Base-by-base conservation (phyloP, 2,113 vertebrate genomes). In the Pterocles orientalis region DNA sequence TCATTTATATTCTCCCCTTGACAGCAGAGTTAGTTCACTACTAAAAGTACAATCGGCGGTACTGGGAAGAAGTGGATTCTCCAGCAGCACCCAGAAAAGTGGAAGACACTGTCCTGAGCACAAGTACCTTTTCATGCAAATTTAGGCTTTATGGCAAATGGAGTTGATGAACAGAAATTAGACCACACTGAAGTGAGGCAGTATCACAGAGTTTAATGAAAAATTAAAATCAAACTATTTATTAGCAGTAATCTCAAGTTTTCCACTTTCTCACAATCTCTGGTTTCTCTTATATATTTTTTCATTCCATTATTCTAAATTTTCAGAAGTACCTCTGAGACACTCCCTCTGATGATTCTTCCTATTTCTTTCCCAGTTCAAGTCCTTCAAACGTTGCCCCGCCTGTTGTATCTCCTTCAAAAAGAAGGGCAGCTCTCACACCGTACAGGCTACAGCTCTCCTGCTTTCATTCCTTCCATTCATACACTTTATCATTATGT, bases 401-500 rank as follows among this genome's bases (percentile, higher is more conserved):
- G 2, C 61, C 75, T 94, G 93, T 95, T 88, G 19, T 69, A 80
- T 80, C 75, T 73, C 90, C 62, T 86, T 93, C 90, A 92, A 75
- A 93, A 86, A 84, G 76, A 88, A 95, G 71, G 62, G 71, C 91
- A 93, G 24, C 71, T 90, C 86, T 90, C 92, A 73, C 68, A 86
- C 0, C 2, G 47, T 70, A 83, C 71, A 69, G 69, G 62, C 66
- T 82, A 82, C 50, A 65, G 85, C n/a, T 86, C 56, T 92, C 82
- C 60, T 5, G 15, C 88, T 95, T 93, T 88, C 90, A 54, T 54
- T 93, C n/a, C 58, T 91, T 73, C 86, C 10, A 3, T 73, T 92
- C 76, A 88, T 77, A 83, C 62, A 90, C 79, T 92, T 92, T 90
- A 90, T 85, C 78, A 82, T 86, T 96, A 92, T 61, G 28, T 90